phyloP scores from a whole-genome alignment of 2,113 vertebrate genomes.

The Pseudorhombus dupliciocellatus region DNA sequence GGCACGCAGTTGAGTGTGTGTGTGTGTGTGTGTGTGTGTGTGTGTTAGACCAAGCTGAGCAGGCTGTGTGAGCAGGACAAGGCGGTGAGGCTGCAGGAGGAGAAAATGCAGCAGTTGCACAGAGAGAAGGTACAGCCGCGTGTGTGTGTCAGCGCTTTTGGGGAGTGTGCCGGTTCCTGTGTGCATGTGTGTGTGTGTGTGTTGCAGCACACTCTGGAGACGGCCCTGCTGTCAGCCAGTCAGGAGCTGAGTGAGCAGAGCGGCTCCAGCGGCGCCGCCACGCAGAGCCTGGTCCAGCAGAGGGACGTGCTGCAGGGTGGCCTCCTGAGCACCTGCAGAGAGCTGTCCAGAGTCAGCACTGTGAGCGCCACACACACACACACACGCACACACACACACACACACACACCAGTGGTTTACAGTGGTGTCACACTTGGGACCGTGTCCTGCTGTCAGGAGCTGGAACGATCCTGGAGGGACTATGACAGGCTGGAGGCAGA shows the following conservation, averaged over 20 bases:
- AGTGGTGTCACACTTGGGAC: conserved; percentile 8
- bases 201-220: conserved; percentile 93
- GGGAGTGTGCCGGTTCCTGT: no score
- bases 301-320: conserved; percentile 94
- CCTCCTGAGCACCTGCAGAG: conserved; percentile 93
- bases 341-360: conserved; percentile 86
- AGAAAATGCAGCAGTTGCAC: conserved; percentile 95
- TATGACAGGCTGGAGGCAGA: conserved; percentile 90
- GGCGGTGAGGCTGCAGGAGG: conserved; percentile 89
- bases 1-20: background rate
- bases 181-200: conserved; percentile 6
- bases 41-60: conserved; percentile 89
- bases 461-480: conserved; percentile 92
- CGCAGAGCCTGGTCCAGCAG: conserved; percentile 90
- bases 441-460: conserved; percentile 80
- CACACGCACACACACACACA: background rate
- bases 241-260: conserved; percentile 94
- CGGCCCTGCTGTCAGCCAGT: conserved; percentile 93
- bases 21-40: conserved; percentile 32
- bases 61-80: conserved; percentile 95
- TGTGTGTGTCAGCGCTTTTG: background rate
- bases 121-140: conserved; percentile 89
- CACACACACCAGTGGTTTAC: background rate
- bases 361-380: conserved; percentile 77
- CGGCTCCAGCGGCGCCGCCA: conserved; percentile 81